A percentile compares a stretch with the other conserved stretches of the same genome.
These are phyloP conservation scores for Endotricha flammealis DNA, from an alignment of 2,888 invertebrate species.

Conservation along the genomic window DNA sequence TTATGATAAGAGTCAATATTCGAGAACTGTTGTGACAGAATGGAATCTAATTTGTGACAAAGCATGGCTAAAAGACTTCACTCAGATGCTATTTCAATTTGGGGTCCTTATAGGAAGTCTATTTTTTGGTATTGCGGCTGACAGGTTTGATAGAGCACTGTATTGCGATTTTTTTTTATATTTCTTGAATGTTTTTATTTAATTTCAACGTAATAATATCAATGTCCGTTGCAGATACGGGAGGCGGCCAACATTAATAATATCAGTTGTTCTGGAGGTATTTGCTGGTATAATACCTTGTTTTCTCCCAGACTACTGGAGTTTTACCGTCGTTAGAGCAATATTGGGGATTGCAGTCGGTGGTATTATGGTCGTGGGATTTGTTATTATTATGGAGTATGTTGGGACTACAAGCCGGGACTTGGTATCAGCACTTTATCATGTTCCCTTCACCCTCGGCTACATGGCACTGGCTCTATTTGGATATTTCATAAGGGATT, in stretches of 20 bases:
- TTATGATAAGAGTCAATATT: constrained; percentile 80
- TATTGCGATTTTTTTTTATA: too few species aligned
- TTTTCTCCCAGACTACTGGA: constrained; percentile 80
- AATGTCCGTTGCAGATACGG: constrained; percentile 79
- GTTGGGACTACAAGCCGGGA: constrained; percentile 75
- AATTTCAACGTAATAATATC: not conserved
- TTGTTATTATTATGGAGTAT: constrained; percentile 80
- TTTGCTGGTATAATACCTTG: constrained; percentile 82
- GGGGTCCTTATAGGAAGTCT: constrained; percentile 85
- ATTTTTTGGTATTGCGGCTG: constrained; percentile 83
- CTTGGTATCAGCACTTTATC: constrained; percentile 78
- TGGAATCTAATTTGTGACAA: constrained; percentile 85
- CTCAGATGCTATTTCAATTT: constrained; percentile 85
- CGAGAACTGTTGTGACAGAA: constrained; percentile 83
- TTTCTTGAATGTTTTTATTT: not conserved
- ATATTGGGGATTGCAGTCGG: constrained; percentile 85
- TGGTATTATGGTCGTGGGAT: constrained; percentile 82
- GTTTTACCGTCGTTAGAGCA: constrained; percentile 82
- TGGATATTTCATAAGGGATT: constrained; percentile 81
- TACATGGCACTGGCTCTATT: constrained; percentile 79
- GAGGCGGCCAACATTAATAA: constrained; percentile 82
- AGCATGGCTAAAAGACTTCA: constrained; percentile 80
- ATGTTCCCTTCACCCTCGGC: constrained; percentile 82
- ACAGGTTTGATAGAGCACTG: too few species aligned
- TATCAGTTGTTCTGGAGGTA: constrained; percentile 83